Base-by-base conservation (phyloP, 2,797 vertebrate species). In the Gadopsis marmoratus region DNA sequence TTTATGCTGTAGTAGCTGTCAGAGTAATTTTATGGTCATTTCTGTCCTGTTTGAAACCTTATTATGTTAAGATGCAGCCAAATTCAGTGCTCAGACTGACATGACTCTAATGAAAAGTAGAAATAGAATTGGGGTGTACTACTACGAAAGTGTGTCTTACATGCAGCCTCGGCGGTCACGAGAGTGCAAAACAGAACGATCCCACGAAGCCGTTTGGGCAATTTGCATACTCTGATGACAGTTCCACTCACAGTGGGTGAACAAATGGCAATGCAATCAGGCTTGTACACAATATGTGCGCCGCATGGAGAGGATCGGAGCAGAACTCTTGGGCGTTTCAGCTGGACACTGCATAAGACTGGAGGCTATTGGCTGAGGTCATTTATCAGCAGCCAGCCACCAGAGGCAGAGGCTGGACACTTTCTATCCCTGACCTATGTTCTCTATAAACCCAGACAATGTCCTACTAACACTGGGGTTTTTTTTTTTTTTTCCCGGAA, bases 371-470 rank as follows among this genome's bases (percentile, higher is more conserved):
- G 79, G 85, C 81, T 53, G 64, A 85, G 88, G 88, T 89, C 78
- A 85, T 91, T 87, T 77, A 91, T 92, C 92, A 92, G 82, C 63
- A 79, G 86, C 78, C 78, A 85, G 82, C 80, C 54, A 7, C 82
- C 62, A 69, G 79, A 84, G 72, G 72, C 69, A 54, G 78, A 70
- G 56, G 62, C 81, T 74, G 82, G 83, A 69, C 76, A 71, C 72
- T 78, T 73, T 81, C 85, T 82, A 68, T 85, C 83, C 54, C 74
- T 91, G 92, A 92, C 88, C 90, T 87, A 80, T 78, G 84, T 85
- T 83, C 76, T 82, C 76, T 82, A 81, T 86, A 91, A 94, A 87
- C 71, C 51, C 61, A 79, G 67, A 86, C 85, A 86, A 90, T 88
- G 90, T 86, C 79, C 84, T 76, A 76, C 86, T 77, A 76, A 86